Conservation (phyloP, 2,888 invertebrate species). For the Dasysyrphus tricinctus region DNA sequence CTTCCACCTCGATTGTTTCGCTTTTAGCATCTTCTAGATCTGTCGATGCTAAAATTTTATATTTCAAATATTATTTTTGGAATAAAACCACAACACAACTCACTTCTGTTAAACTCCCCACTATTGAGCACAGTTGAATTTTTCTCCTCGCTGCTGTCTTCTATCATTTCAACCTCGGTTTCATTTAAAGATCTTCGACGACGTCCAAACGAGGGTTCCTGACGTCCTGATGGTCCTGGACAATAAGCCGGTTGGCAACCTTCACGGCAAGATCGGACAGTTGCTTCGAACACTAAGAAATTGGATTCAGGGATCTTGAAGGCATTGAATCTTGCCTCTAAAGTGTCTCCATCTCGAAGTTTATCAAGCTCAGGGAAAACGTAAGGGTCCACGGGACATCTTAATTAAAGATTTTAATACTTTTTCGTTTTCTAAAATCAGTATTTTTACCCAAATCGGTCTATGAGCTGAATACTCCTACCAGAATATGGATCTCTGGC, state of each 20-base stretch:
- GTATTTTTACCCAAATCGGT: constrained; percentile 91
- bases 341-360: constrained; percentile 92
- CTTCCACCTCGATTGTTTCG: constrained; percentile 79
- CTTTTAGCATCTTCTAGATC: constrained; percentile 66
- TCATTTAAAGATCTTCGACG: constrained; percentile 85
- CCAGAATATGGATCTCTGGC: constrained; percentile 96
- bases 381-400: constrained; percentile 95
- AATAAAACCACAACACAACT: neutral
- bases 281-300: constrained; percentile 96
- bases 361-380: constrained; percentile 96
- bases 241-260: constrained; percentile 96
- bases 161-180: constrained; percentile 77
- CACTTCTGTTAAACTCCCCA: constrained; percentile 79
- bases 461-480: constrained; percentile 94
- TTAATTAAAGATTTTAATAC: constrained; percentile 79
- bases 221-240: constrained; percentile 90
- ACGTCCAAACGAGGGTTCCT: constrained; percentile 92
- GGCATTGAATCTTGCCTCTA: constrained; percentile 96
- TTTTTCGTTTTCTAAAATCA: neutral
- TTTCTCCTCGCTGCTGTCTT: constrained; percentile 77
- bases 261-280: constrained; percentile 93
- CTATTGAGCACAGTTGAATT: constrained; percentile 79
- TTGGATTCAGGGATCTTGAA: constrained; percentile 97
- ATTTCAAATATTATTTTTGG: neutral
- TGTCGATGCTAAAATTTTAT: constrained; percentile 49